These are phyloP conservation scores for Rhineura floridana DNA, from an alignment of 2,113 vertebrate genomes.

Conservation along the genomic window DNA sequence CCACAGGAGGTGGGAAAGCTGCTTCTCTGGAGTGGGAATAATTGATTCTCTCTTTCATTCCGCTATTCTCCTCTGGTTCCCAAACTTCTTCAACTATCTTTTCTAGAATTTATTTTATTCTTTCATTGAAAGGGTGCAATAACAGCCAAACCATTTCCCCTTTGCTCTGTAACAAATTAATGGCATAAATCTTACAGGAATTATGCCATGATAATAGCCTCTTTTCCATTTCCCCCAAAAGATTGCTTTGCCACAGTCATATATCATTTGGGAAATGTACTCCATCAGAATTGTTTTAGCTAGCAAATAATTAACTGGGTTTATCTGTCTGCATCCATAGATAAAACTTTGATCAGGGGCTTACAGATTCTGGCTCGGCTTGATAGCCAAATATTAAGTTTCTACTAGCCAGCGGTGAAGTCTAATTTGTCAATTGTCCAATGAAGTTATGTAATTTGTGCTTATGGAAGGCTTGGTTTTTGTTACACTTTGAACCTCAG, in stretches of 20 bases:
- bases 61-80: background rate
- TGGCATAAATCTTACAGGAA: background rate
- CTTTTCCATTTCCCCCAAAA: background rate
- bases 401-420: background rate
- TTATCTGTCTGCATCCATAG: background rate
- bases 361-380: background rate
- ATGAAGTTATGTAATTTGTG: background rate
- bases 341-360: background rate
- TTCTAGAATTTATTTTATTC: background rate
- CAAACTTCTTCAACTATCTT: background rate
- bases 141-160: background rate
- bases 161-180: background rate
- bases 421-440: background rate
- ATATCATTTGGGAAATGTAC: too few species aligned
- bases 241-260: background rate
- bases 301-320: too few species aligned
- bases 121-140: background rate
- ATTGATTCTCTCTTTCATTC: background rate
- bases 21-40: background rate
- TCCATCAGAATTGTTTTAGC: too few species aligned
- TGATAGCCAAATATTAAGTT: background rate
- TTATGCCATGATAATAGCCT: background rate
- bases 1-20: background rate
- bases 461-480: background rate
- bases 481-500: background rate